A percentile compares a stretch with the other conserved stretches of the same genome.
phyloP scores from a whole-genome alignment of 2,888 invertebrate genomes.

The Eurytoma californica region DNA sequence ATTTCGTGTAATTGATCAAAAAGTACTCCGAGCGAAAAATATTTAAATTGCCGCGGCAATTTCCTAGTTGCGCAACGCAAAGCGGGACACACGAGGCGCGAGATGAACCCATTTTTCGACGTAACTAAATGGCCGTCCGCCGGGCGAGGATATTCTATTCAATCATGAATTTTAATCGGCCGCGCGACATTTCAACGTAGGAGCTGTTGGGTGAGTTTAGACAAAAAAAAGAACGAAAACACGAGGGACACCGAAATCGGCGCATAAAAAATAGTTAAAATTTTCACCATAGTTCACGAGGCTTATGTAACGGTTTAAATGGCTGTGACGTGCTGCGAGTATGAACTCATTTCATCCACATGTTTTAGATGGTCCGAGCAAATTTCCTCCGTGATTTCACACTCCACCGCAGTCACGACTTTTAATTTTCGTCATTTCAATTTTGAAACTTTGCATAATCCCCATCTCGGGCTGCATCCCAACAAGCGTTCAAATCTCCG shows the following conservation, averaged over 20 bases:
- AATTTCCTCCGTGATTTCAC: slow-evolving; percentile 14
- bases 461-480: neutral
- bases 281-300: slow-evolving; percentile 17
- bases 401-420: slow-evolving; percentile 37
- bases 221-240: too few relatives aligned
- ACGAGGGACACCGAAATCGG: neutral
- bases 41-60: slow-evolving; percentile 30
- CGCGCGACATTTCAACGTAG: too few relatives aligned
- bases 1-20: slow-evolving; percentile 24
- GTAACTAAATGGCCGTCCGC: slow-evolving; percentile 3
- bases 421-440: slow-evolving; percentile 28
- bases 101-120: slow-evolving; percentile 37
- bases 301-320: slow-evolving; percentile 12
- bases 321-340: neutral
- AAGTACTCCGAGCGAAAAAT: neutral
- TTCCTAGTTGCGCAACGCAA: slow-evolving; percentile 17
- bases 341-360: slow-evolving; percentile 10
- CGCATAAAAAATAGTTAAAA: slow-evolving; percentile 12
- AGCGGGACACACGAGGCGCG: neutral
- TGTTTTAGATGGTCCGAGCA: slow-evolving; percentile 10
- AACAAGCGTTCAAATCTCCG: neutral
- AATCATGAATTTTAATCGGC: too few relatives aligned
- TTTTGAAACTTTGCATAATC: slow-evolving; percentile 17
- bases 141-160: too few relatives aligned
- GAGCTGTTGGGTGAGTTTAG: too few relatives aligned